Evolutionary conservation across 53 echinoderm and acorn worm genomes (phyloP).

Genomic region (Luidia sarsii): DNA sequence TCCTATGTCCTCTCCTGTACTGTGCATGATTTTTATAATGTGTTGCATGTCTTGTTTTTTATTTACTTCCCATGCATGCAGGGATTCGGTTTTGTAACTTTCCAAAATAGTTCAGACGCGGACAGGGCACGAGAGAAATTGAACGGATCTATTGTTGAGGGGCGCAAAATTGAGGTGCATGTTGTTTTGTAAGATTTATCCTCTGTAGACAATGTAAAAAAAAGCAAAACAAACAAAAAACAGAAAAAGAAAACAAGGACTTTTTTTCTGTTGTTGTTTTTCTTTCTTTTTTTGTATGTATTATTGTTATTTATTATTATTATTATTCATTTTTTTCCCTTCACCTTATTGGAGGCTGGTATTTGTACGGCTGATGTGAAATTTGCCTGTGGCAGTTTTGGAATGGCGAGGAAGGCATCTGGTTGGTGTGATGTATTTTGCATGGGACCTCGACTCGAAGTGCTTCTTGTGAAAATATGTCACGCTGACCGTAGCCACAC

Average conservation of each 20-base stretch:
- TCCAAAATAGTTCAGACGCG: slow-evolving; percentile 99
- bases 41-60: slow-evolving; percentile 98
- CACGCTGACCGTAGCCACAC: slow-evolving; percentile 80
- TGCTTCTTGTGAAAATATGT: slow-evolving; percentile 91
- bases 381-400: slow-evolving; percentile 32
- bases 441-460: slow-evolving; percentile 60
- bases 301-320: no score
- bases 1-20: slow-evolving; percentile 68
- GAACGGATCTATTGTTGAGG: slow-evolving; percentile 99
- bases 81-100: slow-evolving; percentile 99
- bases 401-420: slow-evolving; percentile 60
- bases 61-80: slow-evolving; percentile 99
- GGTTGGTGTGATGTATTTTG: slow-evolving; percentile 97
- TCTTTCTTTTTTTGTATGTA: slow-evolving; percentile 31
- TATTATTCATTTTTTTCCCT: no score
- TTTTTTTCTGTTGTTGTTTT: slow-evolving; percentile 35
- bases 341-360: slow-evolving; percentile 31
- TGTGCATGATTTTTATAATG: slow-evolving; percentile 94
- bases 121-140: slow-evolving; percentile 99
- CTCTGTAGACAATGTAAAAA: slow-evolving; percentile 53
- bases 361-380: slow-evolving; percentile 42
- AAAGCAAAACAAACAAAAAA: slow-evolving; percentile 1
- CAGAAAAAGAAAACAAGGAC: neutral
- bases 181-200: slow-evolving; percentile 91
- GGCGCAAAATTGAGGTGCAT: slow-evolving; percentile 99